Conservation (phyloP, 2,113 vertebrate genomes). For the Vulpes ferrilata region DNA sequence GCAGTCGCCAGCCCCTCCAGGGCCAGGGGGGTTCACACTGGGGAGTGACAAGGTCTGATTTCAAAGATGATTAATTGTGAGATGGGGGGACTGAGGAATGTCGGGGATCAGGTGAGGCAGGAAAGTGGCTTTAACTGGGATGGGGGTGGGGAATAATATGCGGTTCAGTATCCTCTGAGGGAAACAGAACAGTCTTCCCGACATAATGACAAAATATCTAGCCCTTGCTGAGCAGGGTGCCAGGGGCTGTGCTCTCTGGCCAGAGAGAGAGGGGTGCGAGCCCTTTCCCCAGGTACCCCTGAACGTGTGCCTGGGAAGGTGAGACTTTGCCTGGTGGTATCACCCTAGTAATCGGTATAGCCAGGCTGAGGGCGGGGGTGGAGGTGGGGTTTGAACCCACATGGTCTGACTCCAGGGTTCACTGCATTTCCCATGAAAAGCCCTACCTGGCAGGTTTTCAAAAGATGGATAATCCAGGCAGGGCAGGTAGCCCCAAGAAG, state of each 20-base stretch:
- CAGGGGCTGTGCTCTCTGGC: too few relatives aligned
- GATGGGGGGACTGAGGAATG: background rate
- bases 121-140: background rate
- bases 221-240: background rate
- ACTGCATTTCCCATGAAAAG: background rate
- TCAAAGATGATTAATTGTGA: background rate
- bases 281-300: too few relatives aligned
- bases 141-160: background rate
- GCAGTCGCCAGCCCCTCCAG: background rate
- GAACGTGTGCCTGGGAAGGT: too few relatives aligned
- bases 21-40: background rate
- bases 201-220: background rate
- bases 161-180: background rate
- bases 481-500: background rate
- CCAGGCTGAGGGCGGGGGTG: too few relatives aligned
- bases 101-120: accelerated
- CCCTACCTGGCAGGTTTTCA: background rate
- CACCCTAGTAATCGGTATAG: background rate
- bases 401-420: background rate
- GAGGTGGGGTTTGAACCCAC: background rate
- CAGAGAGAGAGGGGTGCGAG: too few relatives aligned
- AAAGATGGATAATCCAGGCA: background rate
- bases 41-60: background rate
- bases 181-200: background rate
- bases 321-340: background rate